These are phyloP conservation scores for Drosophila hawaiiensis DNA, from an alignment of 2,888 invertebrate genomes.

Conservation along the genomic window DNA sequence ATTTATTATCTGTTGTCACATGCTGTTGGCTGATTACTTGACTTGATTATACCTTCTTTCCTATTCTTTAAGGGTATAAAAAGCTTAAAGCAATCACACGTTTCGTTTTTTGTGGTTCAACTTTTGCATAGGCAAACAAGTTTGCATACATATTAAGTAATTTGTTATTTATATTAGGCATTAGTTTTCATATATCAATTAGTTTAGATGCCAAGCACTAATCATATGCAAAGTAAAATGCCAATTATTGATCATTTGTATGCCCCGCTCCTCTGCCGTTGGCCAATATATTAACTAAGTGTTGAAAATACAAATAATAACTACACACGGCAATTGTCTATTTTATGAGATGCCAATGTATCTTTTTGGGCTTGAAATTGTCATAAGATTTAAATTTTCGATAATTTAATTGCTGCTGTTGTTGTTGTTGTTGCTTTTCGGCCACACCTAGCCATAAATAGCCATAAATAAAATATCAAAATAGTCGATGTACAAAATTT, in stretches of 20 bases:
- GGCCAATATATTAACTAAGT: constrained; percentile 31
- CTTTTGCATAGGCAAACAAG: constrained; percentile 23
- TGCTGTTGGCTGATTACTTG: too few species aligned
- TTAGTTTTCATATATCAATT: constrained; percentile 16
- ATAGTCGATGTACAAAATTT: constrained; percentile 64
- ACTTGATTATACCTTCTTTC: background rate
- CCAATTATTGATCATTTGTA: constrained; percentile 7
- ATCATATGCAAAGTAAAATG: constrained; percentile 1
- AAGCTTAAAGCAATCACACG: background rate
- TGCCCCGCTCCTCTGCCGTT: constrained; percentile 27
- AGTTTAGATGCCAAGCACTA: constrained; percentile 24
- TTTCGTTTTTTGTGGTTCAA: constrained; percentile 5
- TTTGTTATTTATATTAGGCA: constrained; percentile 1
- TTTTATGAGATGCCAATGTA: constrained; percentile 20
- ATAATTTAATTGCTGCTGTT: constrained; percentile 64
- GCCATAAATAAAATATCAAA: constrained; percentile 43
- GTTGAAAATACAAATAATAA: constrained; percentile 13
- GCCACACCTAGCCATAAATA: constrained; percentile 71
- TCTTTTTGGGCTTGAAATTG: constrained; percentile 29
- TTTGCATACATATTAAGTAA: constrained; percentile 8
- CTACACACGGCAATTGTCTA: constrained; percentile 18
- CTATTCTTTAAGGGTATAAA: background rate
- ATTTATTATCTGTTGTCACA: background rate
- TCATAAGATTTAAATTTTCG: constrained; percentile 54
- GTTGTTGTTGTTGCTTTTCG: background rate